Conservation (phyloP, 37 sponge, comb jelly and placozoan species). For the Crambe crambe region DNA sequence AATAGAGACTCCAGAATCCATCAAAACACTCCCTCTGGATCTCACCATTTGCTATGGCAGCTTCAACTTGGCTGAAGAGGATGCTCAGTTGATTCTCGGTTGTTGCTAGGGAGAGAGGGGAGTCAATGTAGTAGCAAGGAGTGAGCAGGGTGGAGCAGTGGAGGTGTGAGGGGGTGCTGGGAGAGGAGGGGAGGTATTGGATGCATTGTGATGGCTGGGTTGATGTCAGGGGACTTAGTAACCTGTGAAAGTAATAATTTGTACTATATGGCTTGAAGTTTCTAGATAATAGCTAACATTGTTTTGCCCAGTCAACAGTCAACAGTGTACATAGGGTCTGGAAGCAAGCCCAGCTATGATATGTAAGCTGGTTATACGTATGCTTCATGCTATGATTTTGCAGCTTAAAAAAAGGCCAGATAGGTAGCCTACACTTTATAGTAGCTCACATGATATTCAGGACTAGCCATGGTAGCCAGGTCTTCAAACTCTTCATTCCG, state of each 20-base stretch:
- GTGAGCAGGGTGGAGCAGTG: conserved; percentile 30
- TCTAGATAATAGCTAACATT: too few relatives aligned
- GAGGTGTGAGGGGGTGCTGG: conserved; percentile 18
- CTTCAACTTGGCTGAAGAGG: conserved; percentile 3
- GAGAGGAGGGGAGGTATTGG: background rate
- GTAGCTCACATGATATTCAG: too few relatives aligned
- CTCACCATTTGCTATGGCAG: background rate
- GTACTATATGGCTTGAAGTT: too few relatives aligned
- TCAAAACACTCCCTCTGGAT: background rate
- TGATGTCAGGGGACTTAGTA: background rate
- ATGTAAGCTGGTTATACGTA: too few relatives aligned
- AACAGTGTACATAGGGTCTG: too few relatives aligned
- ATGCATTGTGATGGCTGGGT: background rate
- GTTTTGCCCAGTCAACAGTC: too few relatives aligned
- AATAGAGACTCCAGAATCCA: conserved; percentile 23
- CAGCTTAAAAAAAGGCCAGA: too few relatives aligned
- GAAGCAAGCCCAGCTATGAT: too few relatives aligned
- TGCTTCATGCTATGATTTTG: too few relatives aligned
- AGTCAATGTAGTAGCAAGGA: conserved; percentile 16
- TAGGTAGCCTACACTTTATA: too few relatives aligned
- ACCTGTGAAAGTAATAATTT: background rate
- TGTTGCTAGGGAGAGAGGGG: background rate
- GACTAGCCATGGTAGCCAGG: too few relatives aligned
- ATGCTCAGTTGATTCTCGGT: conserved; percentile 7
- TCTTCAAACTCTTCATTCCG: too few relatives aligned